Conservation (phyloP, 2,888 invertebrate species). For the Philonicus albiceps region DNA sequence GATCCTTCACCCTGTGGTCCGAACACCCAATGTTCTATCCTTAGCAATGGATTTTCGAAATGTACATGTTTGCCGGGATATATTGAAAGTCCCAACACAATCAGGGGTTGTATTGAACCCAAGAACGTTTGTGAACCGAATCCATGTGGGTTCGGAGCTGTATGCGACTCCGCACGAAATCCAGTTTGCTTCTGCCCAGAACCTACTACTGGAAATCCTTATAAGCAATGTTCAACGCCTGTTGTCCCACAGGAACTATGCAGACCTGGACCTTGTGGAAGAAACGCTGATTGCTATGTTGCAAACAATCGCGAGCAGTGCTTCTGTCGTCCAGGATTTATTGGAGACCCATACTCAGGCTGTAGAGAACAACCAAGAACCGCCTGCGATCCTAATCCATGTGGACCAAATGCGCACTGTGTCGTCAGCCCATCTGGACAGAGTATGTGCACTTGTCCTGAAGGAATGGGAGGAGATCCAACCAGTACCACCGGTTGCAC, state of each 20-base stretch:
- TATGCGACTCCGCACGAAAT: slow-evolving; percentile 79
- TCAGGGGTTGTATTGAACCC: slow-evolving; percentile 82
- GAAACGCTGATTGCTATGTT: slow-evolving; percentile 85
- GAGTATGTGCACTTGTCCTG: slow-evolving; percentile 76
- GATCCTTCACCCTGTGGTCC: slow-evolving; percentile 87
- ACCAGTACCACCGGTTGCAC: slow-evolving; percentile 75
- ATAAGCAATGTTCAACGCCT: slow-evolving; percentile 74
- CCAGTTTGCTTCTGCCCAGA: slow-evolving; percentile 89
- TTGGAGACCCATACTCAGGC: slow-evolving; percentile 82
- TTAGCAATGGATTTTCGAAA: slow-evolving; percentile 82
- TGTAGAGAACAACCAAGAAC: slow-evolving; percentile 74
- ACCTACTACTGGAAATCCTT: slow-evolving; percentile 83
- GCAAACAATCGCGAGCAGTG: slow-evolving; percentile 83
- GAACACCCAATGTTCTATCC: slow-evolving; percentile 82
- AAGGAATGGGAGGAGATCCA: slow-evolving; percentile 80
- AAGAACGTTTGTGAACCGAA: slow-evolving; percentile 84
- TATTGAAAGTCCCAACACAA: slow-evolving; percentile 86
- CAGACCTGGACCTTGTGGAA: slow-evolving; percentile 83
- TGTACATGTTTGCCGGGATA: slow-evolving; percentile 86
- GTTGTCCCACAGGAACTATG: slow-evolving; percentile 72
- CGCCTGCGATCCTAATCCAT: slow-evolving; percentile 81
- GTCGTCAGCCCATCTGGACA: slow-evolving; percentile 73
- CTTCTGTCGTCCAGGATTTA: slow-evolving; percentile 78
- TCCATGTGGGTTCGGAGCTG: slow-evolving; percentile 79
- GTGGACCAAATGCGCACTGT: slow-evolving; percentile 81